These are phyloP conservation scores for Dromas ardeola DNA, from an alignment of 2,113 vertebrate species.

Conservation along the genomic window DNA sequence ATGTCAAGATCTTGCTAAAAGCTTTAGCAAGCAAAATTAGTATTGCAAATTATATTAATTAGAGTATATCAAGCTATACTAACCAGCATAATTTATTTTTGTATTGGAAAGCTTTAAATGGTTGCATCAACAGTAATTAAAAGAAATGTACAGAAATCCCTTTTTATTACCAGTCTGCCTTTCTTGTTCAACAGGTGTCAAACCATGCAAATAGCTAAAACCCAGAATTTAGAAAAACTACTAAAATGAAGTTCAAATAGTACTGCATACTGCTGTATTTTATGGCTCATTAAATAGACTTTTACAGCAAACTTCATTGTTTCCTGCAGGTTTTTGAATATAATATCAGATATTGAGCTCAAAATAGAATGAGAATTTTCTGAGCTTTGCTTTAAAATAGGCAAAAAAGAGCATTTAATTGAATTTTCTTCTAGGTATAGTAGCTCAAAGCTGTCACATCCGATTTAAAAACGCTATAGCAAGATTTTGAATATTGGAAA, in stretches of 20 bases:
- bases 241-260: constrained; percentile 3
- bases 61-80: constrained; percentile 16
- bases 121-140: not conserved
- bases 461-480: not conserved
- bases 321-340: constrained; percentile 29
- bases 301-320: not conserved
- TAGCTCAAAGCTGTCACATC: not conserved
- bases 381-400: not conserved
- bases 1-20: constrained; percentile 15
- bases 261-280: constrained; percentile 15
- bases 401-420: not conserved
- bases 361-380: not conserved
- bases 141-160: not conserved
- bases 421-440: not conserved
- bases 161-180: not conserved
- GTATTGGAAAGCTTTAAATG: constrained; percentile 9
- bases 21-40: constrained; percentile 44
- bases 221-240: not conserved
- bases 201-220: not conserved
- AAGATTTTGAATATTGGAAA: not conserved
- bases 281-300: constrained; percentile 28
- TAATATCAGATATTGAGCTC: not conserved
- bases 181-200: not conserved
- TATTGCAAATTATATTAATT: constrained; percentile 31
- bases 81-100: constrained; percentile 21